Base-by-base conservation (phyloP, 2,797 vertebrate genomes). In the Hippopotamyrus pictus region DNA sequence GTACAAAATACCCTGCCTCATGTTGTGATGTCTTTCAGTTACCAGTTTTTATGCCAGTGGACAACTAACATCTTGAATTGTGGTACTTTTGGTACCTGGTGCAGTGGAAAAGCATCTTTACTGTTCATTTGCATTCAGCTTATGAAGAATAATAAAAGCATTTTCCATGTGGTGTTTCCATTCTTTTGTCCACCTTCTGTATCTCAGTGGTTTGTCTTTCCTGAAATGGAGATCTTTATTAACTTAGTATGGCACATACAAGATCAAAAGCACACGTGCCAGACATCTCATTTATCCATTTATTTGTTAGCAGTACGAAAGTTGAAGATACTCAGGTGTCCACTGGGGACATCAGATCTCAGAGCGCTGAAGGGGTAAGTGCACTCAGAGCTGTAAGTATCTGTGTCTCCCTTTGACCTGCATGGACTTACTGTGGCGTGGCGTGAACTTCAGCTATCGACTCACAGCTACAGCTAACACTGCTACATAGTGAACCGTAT, bases 291-390 rank as follows among this genome's bases (percentile, higher is more conserved):
- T 46, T 57, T 54, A 37, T 84, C 0, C 46, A 7, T 53, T 53
- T 85, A 22, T 65, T 69, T 76, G 14, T 88, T 76, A 46, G 33
- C 50, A 97, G 96, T 0, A 94, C 94, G 89, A 95, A 95, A 0
- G 94, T 94, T 0, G 96, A 97, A 90, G 97, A 97, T 53, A 93
- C 95, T 0, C 94, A 95, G 83, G 95, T 96, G 0, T 96, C 97
- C 62, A 97, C 97, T 91, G 94, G 97, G 89, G 97, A 98, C 69
- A 94, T 96, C 90, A 94, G 93, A 65, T 97, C 97, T 94, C 97
- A 97, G 62, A 95, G 94, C 92, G 93, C 97, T 0, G 96, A 94
- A 95, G 96, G 93, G 98, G 98, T 99, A 95, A 96, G 98, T 97
- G 79, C 0, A 82, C 8, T 88, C 90, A 90, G 37, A 83, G 86